Conservation (phyloP, 2,888 invertebrate genomes). For the Dione vanillae region DNA sequence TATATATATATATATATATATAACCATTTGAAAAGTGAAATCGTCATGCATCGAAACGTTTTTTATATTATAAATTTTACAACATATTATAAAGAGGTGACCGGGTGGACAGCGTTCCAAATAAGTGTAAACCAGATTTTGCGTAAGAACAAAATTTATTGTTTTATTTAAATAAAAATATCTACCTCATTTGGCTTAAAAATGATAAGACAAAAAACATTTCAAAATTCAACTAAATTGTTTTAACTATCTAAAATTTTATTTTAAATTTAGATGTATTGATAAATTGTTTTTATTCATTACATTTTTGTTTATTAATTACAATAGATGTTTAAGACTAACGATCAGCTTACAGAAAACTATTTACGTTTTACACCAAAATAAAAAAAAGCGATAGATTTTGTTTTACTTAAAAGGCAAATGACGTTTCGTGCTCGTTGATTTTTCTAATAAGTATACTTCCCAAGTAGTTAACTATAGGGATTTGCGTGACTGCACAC, state of each 20-base stretch:
- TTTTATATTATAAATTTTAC: conserved; percentile 25
- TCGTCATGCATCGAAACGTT: conserved; percentile 8
- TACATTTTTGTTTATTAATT: neutral
- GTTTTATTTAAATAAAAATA: no score
- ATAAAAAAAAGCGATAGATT: neutral
- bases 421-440: neutral
- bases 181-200: no score
- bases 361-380: neutral
- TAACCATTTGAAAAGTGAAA: no score
- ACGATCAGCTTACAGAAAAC: neutral
- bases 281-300: neutral
- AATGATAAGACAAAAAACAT: no score
- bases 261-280: no score
- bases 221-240: no score
- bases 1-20: no score
- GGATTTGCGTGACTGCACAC: no score
- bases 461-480: no score
- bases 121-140: conserved; percentile 11
- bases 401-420: neutral
- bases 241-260: no score
- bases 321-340: neutral
- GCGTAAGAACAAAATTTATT: conserved; percentile 1
- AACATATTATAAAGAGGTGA: conserved; percentile 31
- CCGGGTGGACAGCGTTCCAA: conserved; percentile 12
- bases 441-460: neutral